Conservation (phyloP, 2,888 invertebrate genomes). For the Trissolcus brochymenae region DNA sequence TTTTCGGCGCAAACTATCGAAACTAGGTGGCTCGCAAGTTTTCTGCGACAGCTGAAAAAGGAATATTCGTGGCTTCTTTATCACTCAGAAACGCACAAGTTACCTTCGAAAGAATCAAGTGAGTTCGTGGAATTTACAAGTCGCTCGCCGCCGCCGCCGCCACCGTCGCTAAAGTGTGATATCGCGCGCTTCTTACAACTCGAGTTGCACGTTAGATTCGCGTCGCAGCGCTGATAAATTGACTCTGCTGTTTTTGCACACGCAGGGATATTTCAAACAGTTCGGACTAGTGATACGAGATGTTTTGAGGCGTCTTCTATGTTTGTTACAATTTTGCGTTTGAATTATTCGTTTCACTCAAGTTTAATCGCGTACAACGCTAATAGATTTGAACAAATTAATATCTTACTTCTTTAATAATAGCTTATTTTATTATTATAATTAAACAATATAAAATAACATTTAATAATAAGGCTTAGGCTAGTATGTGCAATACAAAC, state of each 20-base stretch:
- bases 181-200: conserved; percentile 25
- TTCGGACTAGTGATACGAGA: not conserved
- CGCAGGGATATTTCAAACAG: conserved; percentile 2
- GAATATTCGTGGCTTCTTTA: conserved; percentile 53
- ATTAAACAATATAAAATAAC: too few relatives aligned
- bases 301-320: not conserved
- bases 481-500: too few relatives aligned
- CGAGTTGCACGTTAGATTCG: conserved; percentile 23
- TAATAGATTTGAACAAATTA: too few relatives aligned
- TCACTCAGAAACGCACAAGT: conserved; percentile 50
- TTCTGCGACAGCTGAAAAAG: conserved; percentile 48
- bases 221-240: conserved; percentile 19
- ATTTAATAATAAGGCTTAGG: too few relatives aligned
- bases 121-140: conserved; percentile 40
- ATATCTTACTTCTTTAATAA: too few relatives aligned
- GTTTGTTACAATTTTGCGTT: too few relatives aligned
- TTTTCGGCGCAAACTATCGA: conserved; percentile 47
- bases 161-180: conserved; percentile 9
- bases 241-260: conserved; percentile 8
- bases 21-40: conserved; percentile 59
- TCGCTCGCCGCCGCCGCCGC: conserved; percentile 24
- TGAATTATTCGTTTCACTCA: too few relatives aligned
- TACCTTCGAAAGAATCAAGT: conserved; percentile 16
- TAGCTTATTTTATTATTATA: too few relatives aligned
- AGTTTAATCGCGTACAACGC: too few relatives aligned